Evolutionary conservation across 2,888 invertebrate genomes (phyloP), one percentile per base, ranked within the genome.

Genomic region (Limulus polyphemus): DNA sequence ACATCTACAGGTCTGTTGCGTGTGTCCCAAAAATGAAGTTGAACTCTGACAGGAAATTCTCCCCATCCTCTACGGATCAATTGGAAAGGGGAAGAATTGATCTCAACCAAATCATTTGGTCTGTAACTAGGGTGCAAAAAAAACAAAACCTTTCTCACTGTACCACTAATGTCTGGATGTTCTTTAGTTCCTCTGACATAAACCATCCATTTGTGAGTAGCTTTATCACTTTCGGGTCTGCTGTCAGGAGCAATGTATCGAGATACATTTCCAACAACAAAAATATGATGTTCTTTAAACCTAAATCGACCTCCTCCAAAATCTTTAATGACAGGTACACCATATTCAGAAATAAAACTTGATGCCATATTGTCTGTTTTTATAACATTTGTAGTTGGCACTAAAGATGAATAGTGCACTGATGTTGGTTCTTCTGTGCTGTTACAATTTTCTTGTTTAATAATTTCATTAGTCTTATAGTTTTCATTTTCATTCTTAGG

Each of bases 141-240:
- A 72, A 90, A 90, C 65, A 85, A 80, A 62, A 90, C 87, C 76
- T 85, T 86, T 56, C 82, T 81, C 7, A 90, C 80, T 71, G 86
- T 83, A 57, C 80, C 76, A 16, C 84, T 81, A 65, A 83, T 81
- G 68, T 80, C 80, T 46, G 81, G 82, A 65, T 78, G 77, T 47
- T 82, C 81, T 63, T 82, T 79, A 60, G 83, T 82, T 0, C 86
- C 86, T 70, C 89, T 82, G 2, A 92, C 84, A 79, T 92, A 93
- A 61, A 92, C 83, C 78, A 91, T 83, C 93, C 93, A 93, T 75
- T 90, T 90, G 77, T 93, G 90, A 10, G 87, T 89, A 0, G 86
- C 83, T 32, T 82, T 82, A 73, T 85, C 85, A 69, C 73, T 75
- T 13, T 71, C 71, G 48, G 82, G 81, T 47, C 82, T 77, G 32